phyloP scores from a whole-genome alignment of 2,888 invertebrate species.

The Trachelus iudaicus region DNA sequence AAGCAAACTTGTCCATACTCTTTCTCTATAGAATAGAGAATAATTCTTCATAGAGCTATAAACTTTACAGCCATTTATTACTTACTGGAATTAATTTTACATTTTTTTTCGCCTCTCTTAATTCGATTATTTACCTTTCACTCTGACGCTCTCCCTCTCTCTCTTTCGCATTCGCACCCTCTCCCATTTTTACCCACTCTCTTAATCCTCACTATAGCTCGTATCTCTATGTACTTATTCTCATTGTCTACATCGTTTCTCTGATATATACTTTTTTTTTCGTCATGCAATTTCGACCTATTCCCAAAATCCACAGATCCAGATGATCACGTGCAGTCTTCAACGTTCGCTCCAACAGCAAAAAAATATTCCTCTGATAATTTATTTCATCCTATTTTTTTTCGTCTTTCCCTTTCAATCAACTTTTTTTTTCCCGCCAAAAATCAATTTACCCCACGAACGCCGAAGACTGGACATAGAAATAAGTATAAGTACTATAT shows the following conservation, averaged over 20 bases:
- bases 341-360: background rate
- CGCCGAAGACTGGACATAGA: background rate
- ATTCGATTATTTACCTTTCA: slow-evolving; percentile 3
- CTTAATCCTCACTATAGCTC: background rate
- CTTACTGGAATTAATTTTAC: slow-evolving; percentile 4
- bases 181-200: background rate
- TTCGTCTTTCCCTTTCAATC: background rate
- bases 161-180: background rate
- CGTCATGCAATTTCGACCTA: background rate
- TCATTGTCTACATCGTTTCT: background rate
- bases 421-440: background rate
- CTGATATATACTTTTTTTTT: background rate
- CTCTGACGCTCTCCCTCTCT: background rate
- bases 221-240: background rate
- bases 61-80: slow-evolving; percentile 7
- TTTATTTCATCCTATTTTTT: background rate
- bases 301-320: background rate
- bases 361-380: background rate
- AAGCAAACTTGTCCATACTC: slow-evolving; percentile 3
- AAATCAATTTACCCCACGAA: background rate
- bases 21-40: background rate
- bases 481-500: background rate
- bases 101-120: background rate
- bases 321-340: background rate
- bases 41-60: background rate